Conservation (phyloP, 2,888 invertebrate genomes). For the Quadriops clusia region DNA sequence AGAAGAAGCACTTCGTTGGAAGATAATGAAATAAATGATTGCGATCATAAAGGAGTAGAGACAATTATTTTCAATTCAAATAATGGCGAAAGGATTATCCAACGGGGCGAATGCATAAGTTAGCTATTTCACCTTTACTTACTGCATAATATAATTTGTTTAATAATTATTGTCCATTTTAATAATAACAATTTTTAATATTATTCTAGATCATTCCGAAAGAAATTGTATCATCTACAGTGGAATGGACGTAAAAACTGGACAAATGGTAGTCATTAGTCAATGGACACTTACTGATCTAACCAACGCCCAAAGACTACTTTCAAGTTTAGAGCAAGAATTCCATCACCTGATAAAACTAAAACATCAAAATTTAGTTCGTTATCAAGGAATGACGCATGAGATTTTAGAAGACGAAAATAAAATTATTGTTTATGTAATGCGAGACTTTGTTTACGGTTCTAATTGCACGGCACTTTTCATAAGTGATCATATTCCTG, state of each 20-base stretch:
- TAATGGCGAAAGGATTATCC: conserved; percentile 49
- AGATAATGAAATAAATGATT: conserved; percentile 41
- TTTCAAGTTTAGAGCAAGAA: conserved; percentile 66
- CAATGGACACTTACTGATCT: conserved; percentile 53
- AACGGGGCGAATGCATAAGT: conserved; percentile 67
- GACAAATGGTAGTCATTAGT: conserved; percentile 58
- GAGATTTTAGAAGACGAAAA: conserved; percentile 44
- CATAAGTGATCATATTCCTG: conserved; percentile 39
- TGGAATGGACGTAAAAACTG: conserved; percentile 63
- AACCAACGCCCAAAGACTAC: conserved; percentile 42
- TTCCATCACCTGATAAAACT: conserved; percentile 57
- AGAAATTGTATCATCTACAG: conserved; percentile 63
- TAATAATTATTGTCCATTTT: no score
- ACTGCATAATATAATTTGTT: not conserved
- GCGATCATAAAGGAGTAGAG: conserved; percentile 45
- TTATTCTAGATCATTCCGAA: conserved; percentile 52
- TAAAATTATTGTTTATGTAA: conserved; percentile 50
- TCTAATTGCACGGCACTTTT: conserved; percentile 37
- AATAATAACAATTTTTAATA: not conserved
- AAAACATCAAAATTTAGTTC: conserved; percentile 58
- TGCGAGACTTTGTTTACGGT: conserved; percentile 56
- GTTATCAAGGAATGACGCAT: conserved; percentile 63
- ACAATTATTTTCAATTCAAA: conserved; percentile 43
- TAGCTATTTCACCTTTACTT: conserved; percentile 18
- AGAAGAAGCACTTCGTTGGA: conserved; percentile 39